Conservation (phyloP, 1,140 invertebrate genomes). For the Zophobas atratus region DNA sequence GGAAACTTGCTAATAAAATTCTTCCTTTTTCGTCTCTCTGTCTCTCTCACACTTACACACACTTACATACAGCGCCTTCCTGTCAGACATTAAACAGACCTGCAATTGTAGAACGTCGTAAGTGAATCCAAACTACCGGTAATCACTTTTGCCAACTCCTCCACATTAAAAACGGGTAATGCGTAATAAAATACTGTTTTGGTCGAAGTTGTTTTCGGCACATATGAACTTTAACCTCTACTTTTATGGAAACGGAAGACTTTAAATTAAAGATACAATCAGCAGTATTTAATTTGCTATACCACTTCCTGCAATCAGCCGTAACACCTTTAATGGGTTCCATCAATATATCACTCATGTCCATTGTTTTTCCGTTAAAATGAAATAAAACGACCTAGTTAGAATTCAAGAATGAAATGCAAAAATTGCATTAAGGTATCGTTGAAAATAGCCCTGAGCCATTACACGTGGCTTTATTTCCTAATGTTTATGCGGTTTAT, state of each 20-base stretch:
- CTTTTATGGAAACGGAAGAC: constrained; percentile 10
- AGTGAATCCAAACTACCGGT: no score
- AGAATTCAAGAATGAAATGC: constrained; percentile 24
- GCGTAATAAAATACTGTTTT: no score
- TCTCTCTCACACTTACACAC: no score
- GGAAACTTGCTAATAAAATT: no score
- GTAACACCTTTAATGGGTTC: neutral
- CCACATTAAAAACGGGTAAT: no score
- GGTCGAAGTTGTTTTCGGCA: neutral
- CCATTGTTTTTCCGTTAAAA: neutral
- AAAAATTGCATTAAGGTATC: constrained; percentile 36
- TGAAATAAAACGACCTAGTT: neutral
- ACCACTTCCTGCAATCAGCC: constrained; percentile 11
- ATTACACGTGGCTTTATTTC: constrained; percentile 42
- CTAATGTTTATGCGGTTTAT: constrained; percentile 46
- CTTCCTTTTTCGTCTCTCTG: no score
- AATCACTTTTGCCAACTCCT: no score
- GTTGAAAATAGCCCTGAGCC: constrained; percentile 9
- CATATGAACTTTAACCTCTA: constrained; percentile 15
- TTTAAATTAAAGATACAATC: constrained; percentile 29
- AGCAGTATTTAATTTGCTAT: constrained; percentile 23
- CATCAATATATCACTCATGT: constrained; percentile 3
- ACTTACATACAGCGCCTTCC: no score
- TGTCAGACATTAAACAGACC: no score
- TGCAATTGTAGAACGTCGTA: no score